Evolutionary conservation across 2,888 invertebrate species (phyloP), one percentile per base, ranked within the genome.

Genomic region (Torymus texanus): DNA sequence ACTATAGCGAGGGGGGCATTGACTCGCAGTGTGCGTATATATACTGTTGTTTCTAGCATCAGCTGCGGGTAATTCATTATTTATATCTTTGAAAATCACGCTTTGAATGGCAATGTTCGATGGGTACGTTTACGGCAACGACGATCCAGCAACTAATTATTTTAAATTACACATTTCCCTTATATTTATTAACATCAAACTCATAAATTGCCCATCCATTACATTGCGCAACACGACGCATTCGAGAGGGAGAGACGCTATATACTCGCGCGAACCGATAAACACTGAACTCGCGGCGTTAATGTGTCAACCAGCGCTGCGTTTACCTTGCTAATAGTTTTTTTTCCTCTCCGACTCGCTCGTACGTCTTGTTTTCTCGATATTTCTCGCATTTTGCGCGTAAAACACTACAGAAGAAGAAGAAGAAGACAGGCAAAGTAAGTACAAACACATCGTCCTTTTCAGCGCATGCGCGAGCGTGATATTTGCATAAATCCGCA

Each of bases 401-500:
- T n/a, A 72, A 62, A 14, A 72, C 61, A 41, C 8, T 8, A 8
- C 8, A 8, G 41, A 41, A 16, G 75, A 56, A 59, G 51, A 59
- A n/a, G 66, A 3, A 21, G 12, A 50, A 70, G n/a, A 71, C 13
- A 29, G 41, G 41, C 41, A 41, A 41, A 41, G 41, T 41, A 41
- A 41, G 41, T 8, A 41, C 41, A 41, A 41, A 41, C 41, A 41
- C 41, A 5, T 41, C 8, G 41, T 41, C 41, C 41, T 41, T 41
- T 41, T 8, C 41, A 41, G 41, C 41, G 8, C 29, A 8, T 8
- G 51, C 18, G 13, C 18, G 59, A 14, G 50, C 13, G 11, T 18
- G 50, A 41, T 51, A 74, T 74, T 74, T 79, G 56, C 66, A 79
- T 79, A 79, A 75, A 79, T 75, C 70, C 66, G 61, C 66, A 75